A percentile compares a stretch with the other conserved stretches of the same genome.
Evolutionary conservation across 2,113 vertebrate species (phyloP).

Genomic region (Psilopogon haemacephalus): DNA sequence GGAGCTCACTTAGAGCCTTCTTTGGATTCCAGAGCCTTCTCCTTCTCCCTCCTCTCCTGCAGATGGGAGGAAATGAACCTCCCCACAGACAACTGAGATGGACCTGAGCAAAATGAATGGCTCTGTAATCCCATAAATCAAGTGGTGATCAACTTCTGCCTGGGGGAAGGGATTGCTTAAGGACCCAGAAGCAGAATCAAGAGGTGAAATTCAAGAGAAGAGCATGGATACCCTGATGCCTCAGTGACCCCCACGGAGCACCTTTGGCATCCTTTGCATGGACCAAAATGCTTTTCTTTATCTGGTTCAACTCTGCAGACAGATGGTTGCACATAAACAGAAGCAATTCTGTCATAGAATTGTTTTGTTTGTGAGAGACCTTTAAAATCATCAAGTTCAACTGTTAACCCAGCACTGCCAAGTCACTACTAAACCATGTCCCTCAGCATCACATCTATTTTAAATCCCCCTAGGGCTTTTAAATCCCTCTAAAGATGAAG

Average conservation of each 20-base stretch:
- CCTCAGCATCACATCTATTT: too few species aligned
- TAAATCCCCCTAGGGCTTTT: too few species aligned
- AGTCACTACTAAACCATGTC: too few species aligned
- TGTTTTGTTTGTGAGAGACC: too few species aligned
- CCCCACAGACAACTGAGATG: background rate
- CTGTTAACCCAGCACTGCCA: too few species aligned
- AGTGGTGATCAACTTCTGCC: background rate
- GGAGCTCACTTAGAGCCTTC: background rate
- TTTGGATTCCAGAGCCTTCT: background rate
- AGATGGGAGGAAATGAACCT: background rate
- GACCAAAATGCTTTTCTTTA: background rate
- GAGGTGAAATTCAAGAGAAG: background rate
- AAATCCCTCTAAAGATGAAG: too few species aligned
- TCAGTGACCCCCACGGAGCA: background rate
- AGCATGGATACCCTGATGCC: background rate
- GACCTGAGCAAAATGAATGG: background rate
- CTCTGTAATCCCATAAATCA: background rate
- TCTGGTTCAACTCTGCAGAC: background rate
- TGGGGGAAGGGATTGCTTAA: background rate
- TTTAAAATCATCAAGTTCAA: too few species aligned
- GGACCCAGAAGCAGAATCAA: background rate
- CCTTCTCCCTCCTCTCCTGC: background rate
- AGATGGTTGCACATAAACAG: background rate
- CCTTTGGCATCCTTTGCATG: fast-evolving
- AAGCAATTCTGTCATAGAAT: background rate